Evolutionary conservation across 2,888 invertebrate species (phyloP), one percentile per base, ranked within the genome.

Genomic region (Bugula neritina): DNA sequence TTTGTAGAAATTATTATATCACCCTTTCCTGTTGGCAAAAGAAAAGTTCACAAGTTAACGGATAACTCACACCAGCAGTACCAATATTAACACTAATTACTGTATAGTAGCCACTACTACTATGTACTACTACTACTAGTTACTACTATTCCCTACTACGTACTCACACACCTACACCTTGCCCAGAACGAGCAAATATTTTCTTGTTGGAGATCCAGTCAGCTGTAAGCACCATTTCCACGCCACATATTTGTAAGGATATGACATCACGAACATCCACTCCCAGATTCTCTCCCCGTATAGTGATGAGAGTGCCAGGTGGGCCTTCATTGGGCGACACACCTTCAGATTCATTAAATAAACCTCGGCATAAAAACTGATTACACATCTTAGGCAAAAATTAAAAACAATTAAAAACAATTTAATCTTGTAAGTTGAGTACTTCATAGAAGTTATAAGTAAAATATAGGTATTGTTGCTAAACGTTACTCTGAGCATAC

Each of bases 191-290:
- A 0, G 97, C 97, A 71, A 96, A 90, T 75, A 99, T 95, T 87
- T 99, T 99, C 82, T 95, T 98, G 43, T 91, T 89, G 0, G 96
- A 94, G 81, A 95, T 94, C 99, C 99, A 99, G 87, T 98, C 97
- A 0, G 95, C 94, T 21, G 96, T 93, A 72, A 98, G 85, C 35
- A 94, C 86, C 81, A 98, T 98, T 81, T 99, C 97, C 76, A 92
- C 92, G 0, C 93, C 96, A 85, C 98, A 98, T 79, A 99, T 97
- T 21, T 10, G 63, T 13, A 63, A 13, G 31, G 63, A 63, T 5
- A 63, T n/a, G 34, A 99, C 86, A 86, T 99, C 99, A 75, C 89
- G 89, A 1, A 90, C 90, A 78, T 90, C 91, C 54, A 86, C 88
- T 29, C 99, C 99, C 69, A 99, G 87, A 87, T 96, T 92, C 87